These are phyloP conservation scores for Ptilonorhynchus violaceus DNA, from an alignment of 2,113 vertebrate genomes.

Conservation along the genomic window DNA sequence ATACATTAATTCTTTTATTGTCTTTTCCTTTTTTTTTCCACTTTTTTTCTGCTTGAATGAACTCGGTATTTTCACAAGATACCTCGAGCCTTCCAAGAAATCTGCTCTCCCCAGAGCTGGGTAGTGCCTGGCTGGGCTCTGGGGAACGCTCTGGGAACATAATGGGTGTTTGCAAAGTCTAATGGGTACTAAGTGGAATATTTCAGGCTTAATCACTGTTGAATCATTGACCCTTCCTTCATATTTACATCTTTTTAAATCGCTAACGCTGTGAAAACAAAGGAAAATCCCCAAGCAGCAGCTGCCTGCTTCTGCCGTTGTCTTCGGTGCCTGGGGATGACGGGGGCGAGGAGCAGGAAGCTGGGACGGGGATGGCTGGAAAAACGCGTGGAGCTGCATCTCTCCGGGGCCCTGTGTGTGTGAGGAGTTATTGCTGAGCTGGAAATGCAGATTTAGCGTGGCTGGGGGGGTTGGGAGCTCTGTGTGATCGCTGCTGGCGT, in stretches of 20 bases:
- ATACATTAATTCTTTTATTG: background rate
- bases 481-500: fast-evolving
- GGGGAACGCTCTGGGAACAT: background rate
- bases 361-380: background rate
- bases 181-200: background rate
- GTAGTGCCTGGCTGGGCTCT: background rate
- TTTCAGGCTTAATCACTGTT: slow-evolving; percentile 15
- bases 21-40: background rate
- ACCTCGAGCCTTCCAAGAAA: background rate
- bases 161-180: background rate
- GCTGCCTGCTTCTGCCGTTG: background rate
- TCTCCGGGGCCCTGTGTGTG: fast-evolving
- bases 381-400: fast-evolving
- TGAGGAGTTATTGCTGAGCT: background rate
- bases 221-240: slow-evolving; percentile 44
- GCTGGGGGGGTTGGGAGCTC: background rate
- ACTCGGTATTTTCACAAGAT: background rate
- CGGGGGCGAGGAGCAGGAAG: background rate
- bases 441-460: fast-evolving
- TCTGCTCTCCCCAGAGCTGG: background rate
- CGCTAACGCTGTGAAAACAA: background rate
- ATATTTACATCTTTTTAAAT: background rate
- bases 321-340: background rate
- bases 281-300: background rate
- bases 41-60: background rate